phyloP scores from a whole-genome alignment of 2,113 vertebrate species.

The Tringa solitaria region DNA sequence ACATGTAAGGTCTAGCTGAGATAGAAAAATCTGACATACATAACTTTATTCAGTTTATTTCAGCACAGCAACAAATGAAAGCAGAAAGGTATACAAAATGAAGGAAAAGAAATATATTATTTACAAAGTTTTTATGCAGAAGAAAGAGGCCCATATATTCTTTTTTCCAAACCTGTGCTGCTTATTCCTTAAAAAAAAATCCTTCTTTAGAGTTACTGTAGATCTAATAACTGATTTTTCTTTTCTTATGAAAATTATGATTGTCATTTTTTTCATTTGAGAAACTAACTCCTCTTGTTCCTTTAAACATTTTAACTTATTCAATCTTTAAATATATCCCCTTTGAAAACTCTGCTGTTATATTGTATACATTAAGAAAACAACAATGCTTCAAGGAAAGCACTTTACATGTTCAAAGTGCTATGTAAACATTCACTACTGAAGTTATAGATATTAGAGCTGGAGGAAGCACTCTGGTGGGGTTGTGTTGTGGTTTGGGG shows the following conservation, averaged over 20 bases:
- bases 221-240: background rate
- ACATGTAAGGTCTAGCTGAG: background rate
- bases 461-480: background rate
- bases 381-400: background rate
- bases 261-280: background rate
- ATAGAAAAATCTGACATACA: background rate
- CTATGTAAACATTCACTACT: background rate
- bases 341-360: background rate
- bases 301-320: background rate
- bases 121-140: background rate
- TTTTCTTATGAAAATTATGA: background rate
- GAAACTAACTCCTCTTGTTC: background rate
- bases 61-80: background rate
- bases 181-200: background rate
- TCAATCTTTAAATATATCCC: background rate
- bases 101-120: background rate
- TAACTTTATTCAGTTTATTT: background rate
- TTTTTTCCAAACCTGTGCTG: background rate
- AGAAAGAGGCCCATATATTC: background rate
- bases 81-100: background rate
- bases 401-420: background rate
- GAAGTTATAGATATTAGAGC: background rate
- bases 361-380: background rate
- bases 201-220: background rate
- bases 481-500: background rate